Conservation (phyloP, 2,113 vertebrate species). For the Mobula birostris region DNA sequence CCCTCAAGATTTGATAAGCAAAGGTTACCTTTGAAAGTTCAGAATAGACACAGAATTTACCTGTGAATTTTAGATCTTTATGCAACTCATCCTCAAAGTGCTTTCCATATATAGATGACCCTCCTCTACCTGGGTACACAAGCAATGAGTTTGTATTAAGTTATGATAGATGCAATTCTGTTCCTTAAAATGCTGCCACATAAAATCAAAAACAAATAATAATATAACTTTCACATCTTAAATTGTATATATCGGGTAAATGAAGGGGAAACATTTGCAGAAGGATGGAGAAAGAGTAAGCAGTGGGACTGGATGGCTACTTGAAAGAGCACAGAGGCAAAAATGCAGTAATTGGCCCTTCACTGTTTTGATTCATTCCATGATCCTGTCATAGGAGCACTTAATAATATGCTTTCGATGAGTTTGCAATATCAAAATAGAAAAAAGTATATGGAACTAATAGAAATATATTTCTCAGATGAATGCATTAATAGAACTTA, state of each 20-base stretch:
- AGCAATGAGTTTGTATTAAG: neutral
- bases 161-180: neutral
- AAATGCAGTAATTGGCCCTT: neutral
- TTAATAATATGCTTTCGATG: neutral
- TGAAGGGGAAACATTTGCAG: neutral
- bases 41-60: constrained; percentile 47
- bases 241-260: neutral
- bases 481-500: neutral
- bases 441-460: neutral
- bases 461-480: neutral
- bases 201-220: neutral
- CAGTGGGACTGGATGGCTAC: neutral
- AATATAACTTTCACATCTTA: neutral
- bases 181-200: neutral
- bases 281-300: neutral
- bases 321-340: too few species aligned
- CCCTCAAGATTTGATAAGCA: neutral
- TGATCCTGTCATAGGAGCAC: neutral
- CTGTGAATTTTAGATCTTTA: constrained; percentile 86
- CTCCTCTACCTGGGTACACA: constrained; percentile 70
- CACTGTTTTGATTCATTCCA: neutral
- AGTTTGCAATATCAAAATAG: neutral
- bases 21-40: neutral
- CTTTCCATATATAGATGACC: constrained; percentile 88
- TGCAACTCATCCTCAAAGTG: constrained; percentile 90